Percentiles rank a stretch among this genome's conserved stretches.
Evolutionary conservation across 1,140 invertebrate species (phyloP).

Genomic region (Papilio xuthus): DNA sequence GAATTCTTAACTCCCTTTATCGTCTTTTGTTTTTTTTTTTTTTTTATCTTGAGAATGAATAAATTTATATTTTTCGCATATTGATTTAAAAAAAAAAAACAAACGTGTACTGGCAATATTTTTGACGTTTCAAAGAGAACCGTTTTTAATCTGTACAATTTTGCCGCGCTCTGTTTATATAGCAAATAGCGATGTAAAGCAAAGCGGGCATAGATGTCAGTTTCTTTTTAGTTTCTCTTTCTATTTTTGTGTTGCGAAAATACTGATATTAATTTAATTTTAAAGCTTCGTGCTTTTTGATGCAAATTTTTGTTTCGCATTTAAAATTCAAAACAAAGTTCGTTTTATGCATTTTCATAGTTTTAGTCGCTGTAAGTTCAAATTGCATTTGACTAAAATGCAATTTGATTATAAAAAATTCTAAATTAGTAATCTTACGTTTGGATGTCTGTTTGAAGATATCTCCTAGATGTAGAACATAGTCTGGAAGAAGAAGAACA

Average conservation of each 20-base stretch:
- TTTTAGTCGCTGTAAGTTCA: background rate
- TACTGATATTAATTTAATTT: background rate
- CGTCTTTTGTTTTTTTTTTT: background rate
- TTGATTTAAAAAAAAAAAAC: background rate
- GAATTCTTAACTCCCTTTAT: background rate
- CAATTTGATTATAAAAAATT: too few relatives aligned
- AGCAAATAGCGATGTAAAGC: conserved; percentile 11
- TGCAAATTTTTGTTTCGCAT: background rate
- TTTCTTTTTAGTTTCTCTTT: background rate
- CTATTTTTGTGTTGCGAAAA: background rate
- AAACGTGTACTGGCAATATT: background rate
- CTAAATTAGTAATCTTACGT: too few relatives aligned
- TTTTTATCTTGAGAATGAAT: background rate
- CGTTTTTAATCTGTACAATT: conserved; percentile 12
- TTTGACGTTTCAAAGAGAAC: background rate
- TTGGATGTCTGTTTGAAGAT: too few relatives aligned
- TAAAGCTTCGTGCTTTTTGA: background rate
- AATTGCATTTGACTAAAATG: background rate
- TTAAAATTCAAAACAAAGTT: background rate
- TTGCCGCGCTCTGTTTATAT: conserved; percentile 10
- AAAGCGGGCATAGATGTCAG: background rate
- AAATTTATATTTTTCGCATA: background rate
- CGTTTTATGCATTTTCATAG: background rate
- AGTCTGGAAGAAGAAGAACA: too few relatives aligned
- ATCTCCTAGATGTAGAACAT: too few relatives aligned